Base-by-base conservation (phyloP, 1,140 invertebrate genomes). In the Trachelipus rathkii region DNA sequence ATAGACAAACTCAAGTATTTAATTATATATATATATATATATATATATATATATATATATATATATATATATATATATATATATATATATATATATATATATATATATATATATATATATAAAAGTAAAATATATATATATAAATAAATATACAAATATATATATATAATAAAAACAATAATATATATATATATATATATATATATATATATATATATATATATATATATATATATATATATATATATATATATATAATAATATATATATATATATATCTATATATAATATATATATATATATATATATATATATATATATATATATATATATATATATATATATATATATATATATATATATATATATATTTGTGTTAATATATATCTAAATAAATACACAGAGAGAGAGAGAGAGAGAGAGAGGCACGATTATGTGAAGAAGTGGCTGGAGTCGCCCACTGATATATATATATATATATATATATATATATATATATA, bases 271-370 rank as follows among this genome's bases (percentile, higher is more conserved):
- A 46, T 70, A 75, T 69, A 75, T 45, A 75, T 68, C 0, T n/a
- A 21, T 70, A 46, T 46, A 21, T 11, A 46, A 75, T 19, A 75
- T 70, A 70, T 44, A 75, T 70, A 75, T 44, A 75, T 70, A 70
- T 24, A 75, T 45, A 70, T 21, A 75, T 45, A 75, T 24, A 70
- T 50, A 50, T 21, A 70, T 70, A 50, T 45, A 70, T 70, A 70
- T 19, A 75, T 50, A 46, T 69, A 70, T 50, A 70, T 69, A 75
- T 50, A 45, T 73, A 73, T 53, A 73, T 73, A 73, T 53, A 73
- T 73, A 73, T 53, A 70, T 70, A 70, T n/a, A 75, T 45, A 46
- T 45, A 71, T 70, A 71, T 24, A 71, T 45, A 70, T 24, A 46
- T 46, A 23, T n/a, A 70, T 46, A 46, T 23, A 70, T 33, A 33